These are phyloP conservation scores for Nemotelus nigrinus DNA, from an alignment of 2,888 invertebrate species.

Conservation along the genomic window DNA sequence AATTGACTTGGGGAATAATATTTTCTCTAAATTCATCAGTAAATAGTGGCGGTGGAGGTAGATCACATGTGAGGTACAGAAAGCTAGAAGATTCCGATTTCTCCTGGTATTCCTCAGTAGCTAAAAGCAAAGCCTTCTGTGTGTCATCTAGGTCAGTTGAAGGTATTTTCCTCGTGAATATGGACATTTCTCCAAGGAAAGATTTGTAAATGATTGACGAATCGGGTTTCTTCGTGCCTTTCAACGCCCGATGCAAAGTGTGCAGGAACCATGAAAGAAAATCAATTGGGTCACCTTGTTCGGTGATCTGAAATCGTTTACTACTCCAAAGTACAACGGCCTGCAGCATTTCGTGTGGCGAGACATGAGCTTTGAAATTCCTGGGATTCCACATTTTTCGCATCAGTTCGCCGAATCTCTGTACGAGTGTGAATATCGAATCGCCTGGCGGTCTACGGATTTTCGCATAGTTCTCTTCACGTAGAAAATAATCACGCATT, in stretches of 20 bases:
- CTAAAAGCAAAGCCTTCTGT: constrained; percentile 80
- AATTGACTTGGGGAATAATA: constrained; percentile 97
- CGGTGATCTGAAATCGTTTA: constrained; percentile 97
- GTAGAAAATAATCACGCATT: constrained; percentile 91
- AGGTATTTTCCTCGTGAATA: constrained; percentile 91
- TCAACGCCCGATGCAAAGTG: constrained; percentile 91
- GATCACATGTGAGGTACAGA: constrained; percentile 94
- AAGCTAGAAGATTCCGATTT: constrained; percentile 91
- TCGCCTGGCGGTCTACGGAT: constrained; percentile 95
- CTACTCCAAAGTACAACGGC: constrained; percentile 97
- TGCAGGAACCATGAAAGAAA: constrained; percentile 99
- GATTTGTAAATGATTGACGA: constrained; percentile 95
- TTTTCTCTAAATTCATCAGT: constrained; percentile 98
- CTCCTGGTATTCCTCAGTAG: constrained; percentile 88
- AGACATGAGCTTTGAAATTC: constrained; percentile 99
- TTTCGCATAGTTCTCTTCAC: constrained; percentile 90
- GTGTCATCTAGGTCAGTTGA: constrained; percentile 91
- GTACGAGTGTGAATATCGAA: constrained; percentile 89
- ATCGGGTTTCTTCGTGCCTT: constrained; percentile 87
- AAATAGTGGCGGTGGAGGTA: constrained; percentile 96
- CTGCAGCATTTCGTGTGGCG: constrained; percentile 99
- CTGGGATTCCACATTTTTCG: constrained; percentile 99
- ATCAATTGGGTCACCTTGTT: constrained; percentile 98
- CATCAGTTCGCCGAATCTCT: constrained; percentile 91
- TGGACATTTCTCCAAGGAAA: constrained; percentile 91